Evolutionary conservation across 1,140 invertebrate species (phyloP).

Genomic region (Drosophila lacteicornis): DNA sequence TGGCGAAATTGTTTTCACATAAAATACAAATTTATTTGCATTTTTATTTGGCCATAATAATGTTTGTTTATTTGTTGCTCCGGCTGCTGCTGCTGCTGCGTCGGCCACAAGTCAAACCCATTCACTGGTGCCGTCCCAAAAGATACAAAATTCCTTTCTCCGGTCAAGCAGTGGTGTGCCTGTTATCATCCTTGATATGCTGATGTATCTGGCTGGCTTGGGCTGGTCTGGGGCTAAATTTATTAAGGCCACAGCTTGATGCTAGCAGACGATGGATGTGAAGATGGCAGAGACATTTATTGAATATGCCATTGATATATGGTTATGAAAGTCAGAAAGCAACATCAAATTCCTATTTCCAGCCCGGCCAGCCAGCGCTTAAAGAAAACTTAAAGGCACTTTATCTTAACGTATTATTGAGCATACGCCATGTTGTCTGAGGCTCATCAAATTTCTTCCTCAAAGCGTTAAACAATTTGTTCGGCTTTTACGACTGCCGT

Average conservation of each 20-base stretch:
- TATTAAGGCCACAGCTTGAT: conserved; percentile 73
- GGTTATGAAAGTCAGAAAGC: conserved; percentile 55
- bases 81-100: conserved; percentile 22
- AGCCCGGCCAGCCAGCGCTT: conserved; percentile 7
- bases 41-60: conserved; percentile 81
- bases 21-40: conserved; percentile 83
- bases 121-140: conserved; percentile 33
- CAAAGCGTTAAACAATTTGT: conserved; percentile 59
- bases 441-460: conserved; percentile 32
- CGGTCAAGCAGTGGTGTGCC: conserved; percentile 49
- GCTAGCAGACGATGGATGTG: conserved; percentile 51
- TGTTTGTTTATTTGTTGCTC: conserved; percentile 76
- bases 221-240: conserved; percentile 44
- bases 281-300: conserved; percentile 59
- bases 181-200: conserved; percentile 64
- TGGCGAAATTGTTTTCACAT: conserved; percentile 79
- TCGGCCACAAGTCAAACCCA: conserved; percentile 65
- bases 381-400: conserved; percentile 17
- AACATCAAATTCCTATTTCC: conserved; percentile 33
- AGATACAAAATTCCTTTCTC: conserved; percentile 51
- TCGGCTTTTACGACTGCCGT: conserved; percentile 48
- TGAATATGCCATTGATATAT: conserved; percentile 78
- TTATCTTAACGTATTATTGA: conserved; percentile 10
- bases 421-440: conserved; percentile 42
- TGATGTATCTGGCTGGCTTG: conserved; percentile 52